Conservation (phyloP, 2,888 invertebrate species). For the Drosophila nigritarsus region DNA sequence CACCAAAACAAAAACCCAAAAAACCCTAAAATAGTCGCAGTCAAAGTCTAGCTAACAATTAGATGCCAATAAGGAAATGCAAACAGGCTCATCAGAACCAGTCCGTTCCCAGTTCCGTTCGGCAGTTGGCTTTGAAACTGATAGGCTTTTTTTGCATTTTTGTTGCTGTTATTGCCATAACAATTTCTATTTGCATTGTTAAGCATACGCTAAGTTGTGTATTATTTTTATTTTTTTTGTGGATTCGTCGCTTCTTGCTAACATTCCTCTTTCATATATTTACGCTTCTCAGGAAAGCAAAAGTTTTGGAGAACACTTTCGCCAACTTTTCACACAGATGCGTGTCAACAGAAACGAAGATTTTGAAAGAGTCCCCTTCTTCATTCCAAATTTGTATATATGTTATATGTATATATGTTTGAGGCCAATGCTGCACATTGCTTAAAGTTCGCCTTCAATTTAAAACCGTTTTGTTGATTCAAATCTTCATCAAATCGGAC, state of each 20-base stretch:
- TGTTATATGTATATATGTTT: conserved; percentile 23
- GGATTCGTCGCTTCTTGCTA: conserved; percentile 38
- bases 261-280: conserved; percentile 32
- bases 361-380: conserved; percentile 8
- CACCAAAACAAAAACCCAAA: conserved; percentile 47
- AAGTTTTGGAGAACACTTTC: conserved; percentile 20
- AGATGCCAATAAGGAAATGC: conserved; percentile 73
- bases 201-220: conserved; percentile 42
- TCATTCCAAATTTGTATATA: background rate
- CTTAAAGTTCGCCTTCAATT: conserved; percentile 61
- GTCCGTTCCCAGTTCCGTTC: conserved; percentile 3
- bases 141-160: conserved; percentile 18
- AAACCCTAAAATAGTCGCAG: conserved; percentile 72
- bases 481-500: conserved; percentile 55
- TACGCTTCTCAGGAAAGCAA: conserved; percentile 21
- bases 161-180: conserved; percentile 33
- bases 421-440: conserved; percentile 52
- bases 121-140: conserved; percentile 40
- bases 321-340: background rate
- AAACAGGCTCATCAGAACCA: conserved; percentile 51
- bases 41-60: conserved; percentile 61
- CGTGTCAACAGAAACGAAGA: conserved; percentile 6
- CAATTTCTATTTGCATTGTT: conserved; percentile 68
- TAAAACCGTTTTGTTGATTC: conserved; percentile 47
- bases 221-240: conserved; percentile 34